Base-by-base conservation (phyloP, 2,797 vertebrate genomes). In the Echiichthys vipera region DNA sequence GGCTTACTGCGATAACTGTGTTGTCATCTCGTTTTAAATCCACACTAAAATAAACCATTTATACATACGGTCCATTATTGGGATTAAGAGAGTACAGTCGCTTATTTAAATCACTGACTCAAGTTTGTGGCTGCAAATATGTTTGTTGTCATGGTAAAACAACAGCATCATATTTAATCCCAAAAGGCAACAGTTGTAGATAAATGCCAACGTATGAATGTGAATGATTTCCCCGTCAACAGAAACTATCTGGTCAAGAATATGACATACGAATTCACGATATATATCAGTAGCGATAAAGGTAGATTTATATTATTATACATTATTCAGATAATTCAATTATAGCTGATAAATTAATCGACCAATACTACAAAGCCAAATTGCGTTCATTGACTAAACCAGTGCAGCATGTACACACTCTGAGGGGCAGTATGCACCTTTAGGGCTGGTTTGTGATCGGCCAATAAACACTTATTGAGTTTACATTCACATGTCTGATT, bases 11-110 rank as follows among this genome's bases (percentile, higher is more conserved):
- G 37, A 51, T 15, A 32, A 43, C 27, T 50, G 17, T 51, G 12
- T 14, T 55, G 24, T 46, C 9, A 61, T 42, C 10, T 51, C 29
- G 11, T 65, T 45, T 50, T 65, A 51, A 56, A 65, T 30, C 3
- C 18, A 20, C 4, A 18, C 9, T 27, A 40, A 47, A 63, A 50
- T 20, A 13, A 10, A 3, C 15, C 12, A 7, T 25, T 37, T 45
- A 61, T 1, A 57, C 3, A 22, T 37, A 2, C 29, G 5, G n/a
- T 27, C 18, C 3, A 5, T 8, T 29, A 8, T 1, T 47, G 5
- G 27, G 11, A 37, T 54, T 47, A 5, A 46, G 5, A 32, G 12
- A 59, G 17, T 4, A 53, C 18, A 62, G 36, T 1, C 1, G 20
- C 7, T 40, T 17, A 24, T 7, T 63, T 63, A 24, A 25, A n/a